Percentiles rank a stretch among this genome's conserved stretches.
Conservation (phyloP, 1,140 invertebrate genomes). For the Phocides pigmalion region DNA sequence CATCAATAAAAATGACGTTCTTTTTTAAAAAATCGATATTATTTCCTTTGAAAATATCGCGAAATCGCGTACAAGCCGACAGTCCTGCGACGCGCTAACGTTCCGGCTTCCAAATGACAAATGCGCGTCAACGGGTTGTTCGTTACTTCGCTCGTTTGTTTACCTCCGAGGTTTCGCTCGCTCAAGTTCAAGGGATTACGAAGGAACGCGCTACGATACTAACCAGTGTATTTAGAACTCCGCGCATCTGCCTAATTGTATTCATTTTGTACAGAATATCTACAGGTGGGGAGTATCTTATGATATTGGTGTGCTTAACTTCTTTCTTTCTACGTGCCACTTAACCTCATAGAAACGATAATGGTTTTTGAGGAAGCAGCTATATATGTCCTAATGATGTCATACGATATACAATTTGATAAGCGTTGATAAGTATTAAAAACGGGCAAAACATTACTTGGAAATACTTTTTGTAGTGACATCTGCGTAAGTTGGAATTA, state of each 20-base stretch:
- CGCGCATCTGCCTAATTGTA: conserved; percentile 8
- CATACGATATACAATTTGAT: conserved; percentile 37
- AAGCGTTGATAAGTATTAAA: conserved; percentile 32
- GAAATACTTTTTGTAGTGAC: background rate
- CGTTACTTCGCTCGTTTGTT: conserved; percentile 56
- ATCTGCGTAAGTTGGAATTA: too few species aligned
- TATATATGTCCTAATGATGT: conserved; percentile 44
- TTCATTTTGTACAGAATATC: conserved; percentile 9
- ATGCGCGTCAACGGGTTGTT: conserved; percentile 65
- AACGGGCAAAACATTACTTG: background rate
- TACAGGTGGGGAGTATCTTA: conserved; percentile 35
- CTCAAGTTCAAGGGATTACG: conserved; percentile 79
- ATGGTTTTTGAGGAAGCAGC: conserved; percentile 37
- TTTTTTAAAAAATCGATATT: conserved; percentile 13
- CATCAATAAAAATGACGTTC: background rate
- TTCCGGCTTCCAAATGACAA: conserved; percentile 71
- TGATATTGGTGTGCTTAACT: conserved; percentile 27
- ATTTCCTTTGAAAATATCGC: conserved; percentile 34
- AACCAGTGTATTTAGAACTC: conserved; percentile 24
- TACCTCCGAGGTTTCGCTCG: conserved; percentile 66
- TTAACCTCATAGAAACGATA: conserved; percentile 17
- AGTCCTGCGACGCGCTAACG: conserved; percentile 56
- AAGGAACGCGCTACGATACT: conserved; percentile 37
- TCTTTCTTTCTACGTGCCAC: conserved; percentile 29
- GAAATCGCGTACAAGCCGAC: conserved; percentile 46